Evolutionary conservation across 2,113 vertebrate species (phyloP).

Genomic region (Paradoxurus hermaphroditus): DNA sequence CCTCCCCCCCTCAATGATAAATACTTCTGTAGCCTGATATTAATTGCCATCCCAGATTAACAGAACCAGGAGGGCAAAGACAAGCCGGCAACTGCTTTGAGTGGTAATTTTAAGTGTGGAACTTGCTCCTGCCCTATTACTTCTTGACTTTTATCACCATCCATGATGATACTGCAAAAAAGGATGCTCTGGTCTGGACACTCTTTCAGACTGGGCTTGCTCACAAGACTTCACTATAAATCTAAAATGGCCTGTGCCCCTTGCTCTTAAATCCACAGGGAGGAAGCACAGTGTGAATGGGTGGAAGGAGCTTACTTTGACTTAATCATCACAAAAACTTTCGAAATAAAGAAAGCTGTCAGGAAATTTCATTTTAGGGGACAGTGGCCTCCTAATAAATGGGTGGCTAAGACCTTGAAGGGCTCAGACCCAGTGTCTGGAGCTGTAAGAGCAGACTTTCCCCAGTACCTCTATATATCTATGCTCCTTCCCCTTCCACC

Average conservation of each 20-base stretch:
- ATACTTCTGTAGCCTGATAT: not conserved
- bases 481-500: no score
- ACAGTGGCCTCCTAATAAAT: not conserved
- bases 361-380: not conserved
- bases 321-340: conserved; percentile 5
- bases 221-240: not conserved
- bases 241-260: not conserved
- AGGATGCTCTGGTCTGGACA: not conserved
- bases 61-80: not conserved
- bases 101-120: not conserved
- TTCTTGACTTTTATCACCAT: not conserved
- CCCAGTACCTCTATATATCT: rapidly evolving
- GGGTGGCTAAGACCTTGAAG: not conserved
- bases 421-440: not conserved
- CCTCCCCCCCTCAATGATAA: not conserved
- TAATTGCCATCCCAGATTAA: not conserved
- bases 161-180: not conserved
- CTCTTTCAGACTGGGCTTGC: not conserved
- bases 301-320: not conserved
- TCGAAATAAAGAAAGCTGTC: not conserved
- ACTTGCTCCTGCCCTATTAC: not conserved
- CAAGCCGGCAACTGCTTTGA: not conserved
- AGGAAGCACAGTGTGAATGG: not conserved
- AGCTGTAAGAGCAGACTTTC: not conserved
- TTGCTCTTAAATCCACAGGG: not conserved